These are phyloP conservation scores for Nerophis ophidion DNA, from an alignment of 2,113 vertebrate genomes.

Conservation along the genomic window DNA sequence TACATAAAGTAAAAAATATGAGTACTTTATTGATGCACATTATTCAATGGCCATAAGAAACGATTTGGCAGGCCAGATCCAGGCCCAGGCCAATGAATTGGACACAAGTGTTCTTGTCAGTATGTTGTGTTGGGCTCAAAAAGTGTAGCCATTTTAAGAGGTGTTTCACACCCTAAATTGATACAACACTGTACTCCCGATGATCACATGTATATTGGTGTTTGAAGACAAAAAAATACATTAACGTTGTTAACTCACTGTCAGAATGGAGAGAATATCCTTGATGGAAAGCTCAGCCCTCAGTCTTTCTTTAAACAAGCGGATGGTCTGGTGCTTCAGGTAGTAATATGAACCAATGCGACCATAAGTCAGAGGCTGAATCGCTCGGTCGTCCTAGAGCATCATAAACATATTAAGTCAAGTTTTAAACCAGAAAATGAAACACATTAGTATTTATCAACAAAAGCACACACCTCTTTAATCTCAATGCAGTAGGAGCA, in stretches of 20 bases:
- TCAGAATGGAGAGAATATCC: constrained; percentile 85
- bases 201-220: too few species aligned
- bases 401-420: neutral
- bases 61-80: too few species aligned
- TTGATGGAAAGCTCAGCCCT: constrained; percentile 79
- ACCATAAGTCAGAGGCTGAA: constrained; percentile 82
- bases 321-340: constrained; percentile 87
- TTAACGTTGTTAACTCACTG: constrained; percentile 71
- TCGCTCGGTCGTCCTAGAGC: constrained; percentile 79
- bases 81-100: too few species aligned
- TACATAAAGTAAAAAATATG: too few species aligned
- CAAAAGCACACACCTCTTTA: constrained; percentile 77
- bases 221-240: neutral
- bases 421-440: neutral
- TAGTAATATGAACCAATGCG: constrained; percentile 96
- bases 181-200: neutral
- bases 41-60: too few species aligned
- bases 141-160: too few species aligned
- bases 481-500: constrained; percentile 90
- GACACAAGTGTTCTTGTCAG: too few species aligned
- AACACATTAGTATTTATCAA: neutral
- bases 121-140: too few species aligned
- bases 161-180: neutral
- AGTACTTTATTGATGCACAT: too few species aligned
- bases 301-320: constrained; percentile 86